Conservation (phyloP, 2,113 vertebrate genomes). For the Austrofundulus limnaeus region DNA sequence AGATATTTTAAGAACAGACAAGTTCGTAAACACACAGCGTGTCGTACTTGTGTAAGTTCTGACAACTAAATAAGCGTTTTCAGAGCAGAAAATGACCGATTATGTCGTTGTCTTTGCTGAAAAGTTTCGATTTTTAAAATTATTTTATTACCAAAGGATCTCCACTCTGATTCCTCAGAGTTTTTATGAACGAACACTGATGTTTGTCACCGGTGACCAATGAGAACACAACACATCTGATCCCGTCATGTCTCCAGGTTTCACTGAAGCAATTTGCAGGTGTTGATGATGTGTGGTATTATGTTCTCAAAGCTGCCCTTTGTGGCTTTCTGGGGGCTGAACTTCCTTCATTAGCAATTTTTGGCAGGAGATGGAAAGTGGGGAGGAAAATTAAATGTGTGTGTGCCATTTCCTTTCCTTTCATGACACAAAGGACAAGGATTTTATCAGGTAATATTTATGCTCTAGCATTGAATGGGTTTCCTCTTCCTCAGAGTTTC, state of each 20-base stretch:
- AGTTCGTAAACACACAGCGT: no score
- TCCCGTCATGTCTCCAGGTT: constrained; percentile 27
- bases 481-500: constrained; percentile 4
- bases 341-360: constrained; percentile 25
- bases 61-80: no score
- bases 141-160: constrained; percentile 71
- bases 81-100: constrained; percentile 66
- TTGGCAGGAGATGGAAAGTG: not conserved
- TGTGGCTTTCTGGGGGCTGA: constrained; percentile 22
- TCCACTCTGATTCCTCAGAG: constrained; percentile 25
- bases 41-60: no score
- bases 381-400: not conserved
- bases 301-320: constrained; percentile 38
- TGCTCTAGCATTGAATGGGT: not conserved
- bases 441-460: constrained; percentile 7
- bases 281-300: constrained; percentile 38
- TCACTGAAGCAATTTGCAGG: constrained; percentile 23
- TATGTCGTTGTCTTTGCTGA: constrained; percentile 44
- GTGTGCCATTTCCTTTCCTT: constrained; percentile 8
- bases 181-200: no score
- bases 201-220: not conserved
- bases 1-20: no score
- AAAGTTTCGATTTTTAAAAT: constrained; percentile 79
- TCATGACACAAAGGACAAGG: constrained; percentile 2
- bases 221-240: constrained; percentile 37